phyloP scores from a whole-genome alignment of 2,888 invertebrate species.

The Ectemnius lituratus region DNA sequence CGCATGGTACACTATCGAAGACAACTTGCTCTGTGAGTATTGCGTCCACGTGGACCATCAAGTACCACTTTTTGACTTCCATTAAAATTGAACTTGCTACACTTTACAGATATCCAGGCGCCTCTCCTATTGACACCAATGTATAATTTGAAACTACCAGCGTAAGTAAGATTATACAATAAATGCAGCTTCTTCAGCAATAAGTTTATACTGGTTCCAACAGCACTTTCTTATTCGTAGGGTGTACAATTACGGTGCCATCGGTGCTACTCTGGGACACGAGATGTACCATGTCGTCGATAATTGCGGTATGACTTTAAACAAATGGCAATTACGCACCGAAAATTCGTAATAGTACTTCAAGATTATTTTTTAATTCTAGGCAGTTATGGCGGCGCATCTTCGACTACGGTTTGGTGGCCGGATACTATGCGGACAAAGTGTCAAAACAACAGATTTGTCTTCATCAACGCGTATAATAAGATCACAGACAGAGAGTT shows the following conservation, averaged over 20 bases:
- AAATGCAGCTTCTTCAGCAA: neutral
- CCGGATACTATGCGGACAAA: neutral
- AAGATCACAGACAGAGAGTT: neutral
- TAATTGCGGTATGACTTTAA: neutral
- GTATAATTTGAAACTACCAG: neutral
- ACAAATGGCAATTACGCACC: neutral
- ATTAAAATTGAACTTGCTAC: neutral
- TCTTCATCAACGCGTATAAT: neutral
- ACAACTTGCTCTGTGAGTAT: neutral
- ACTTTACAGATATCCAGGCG: neutral
- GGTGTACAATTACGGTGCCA: neutral
- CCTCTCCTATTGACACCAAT: neutral
- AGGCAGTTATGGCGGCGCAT: no score
- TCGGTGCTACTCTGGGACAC: neutral
- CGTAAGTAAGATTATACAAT: constrained; percentile 7
- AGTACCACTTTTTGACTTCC: neutral
- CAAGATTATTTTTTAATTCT: no score
- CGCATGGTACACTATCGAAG: neutral
- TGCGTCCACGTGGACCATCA: neutral
- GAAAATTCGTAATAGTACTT: no score
- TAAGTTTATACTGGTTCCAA: neutral
- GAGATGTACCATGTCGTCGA: constrained; percentile 2
- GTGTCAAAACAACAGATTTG: neutral
- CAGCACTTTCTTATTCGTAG: neutral
- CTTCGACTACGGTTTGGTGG: no score